Percentiles rank a stretch among this genome's conserved stretches.
phyloP scores from a whole-genome alignment of 2,888 invertebrate genomes.

The Cheilosia variabilis region DNA sequence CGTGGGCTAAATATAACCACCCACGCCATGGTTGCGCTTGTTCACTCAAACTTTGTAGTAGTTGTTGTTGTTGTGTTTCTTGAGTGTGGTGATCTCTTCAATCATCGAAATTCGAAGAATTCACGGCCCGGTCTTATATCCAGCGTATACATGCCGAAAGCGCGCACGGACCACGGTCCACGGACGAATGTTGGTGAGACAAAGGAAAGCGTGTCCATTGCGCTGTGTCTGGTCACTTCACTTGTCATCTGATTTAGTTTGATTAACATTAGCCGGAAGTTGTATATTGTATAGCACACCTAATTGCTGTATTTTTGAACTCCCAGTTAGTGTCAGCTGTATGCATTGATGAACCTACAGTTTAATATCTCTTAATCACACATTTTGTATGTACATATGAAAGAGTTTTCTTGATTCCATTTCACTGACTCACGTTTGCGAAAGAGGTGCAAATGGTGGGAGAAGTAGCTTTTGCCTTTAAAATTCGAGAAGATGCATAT shows the following conservation, averaged over 20 bases:
- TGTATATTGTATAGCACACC: not conserved
- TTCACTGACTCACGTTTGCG: slow-evolving; percentile 57
- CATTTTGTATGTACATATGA: not conserved
- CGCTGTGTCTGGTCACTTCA: slow-evolving; percentile 1
- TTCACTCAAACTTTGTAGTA: slow-evolving; percentile 46
- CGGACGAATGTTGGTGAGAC: not conserved
- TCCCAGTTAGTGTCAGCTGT: slow-evolving; percentile 37
- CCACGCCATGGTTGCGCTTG: slow-evolving; percentile 63
- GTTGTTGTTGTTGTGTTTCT: slow-evolving; percentile 34
- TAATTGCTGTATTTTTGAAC: slow-evolving; percentile 5
- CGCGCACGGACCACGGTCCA: not conserved
- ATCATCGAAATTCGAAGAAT: slow-evolving; percentile 63
- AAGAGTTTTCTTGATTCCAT: slow-evolving; percentile 52
- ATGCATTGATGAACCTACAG: not conserved
- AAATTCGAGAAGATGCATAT: slow-evolving; percentile 41
- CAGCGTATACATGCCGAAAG: slow-evolving; percentile 6
- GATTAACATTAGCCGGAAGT: slow-evolving; percentile 17
- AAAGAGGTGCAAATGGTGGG: slow-evolving; percentile 57
- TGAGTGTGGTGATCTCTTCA: slow-evolving; percentile 57
- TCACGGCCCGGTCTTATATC: slow-evolving; percentile 57
- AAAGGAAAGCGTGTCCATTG: not conserved
- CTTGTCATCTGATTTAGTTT: not conserved
- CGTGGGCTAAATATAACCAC: slow-evolving; percentile 73
- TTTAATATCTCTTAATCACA: slow-evolving; percentile 9
- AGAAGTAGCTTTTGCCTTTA: slow-evolving; percentile 51